These are phyloP conservation scores for Gymnoscopelus braueri DNA, from an alignment of 2,797 vertebrate species.

Conservation along the genomic window DNA sequence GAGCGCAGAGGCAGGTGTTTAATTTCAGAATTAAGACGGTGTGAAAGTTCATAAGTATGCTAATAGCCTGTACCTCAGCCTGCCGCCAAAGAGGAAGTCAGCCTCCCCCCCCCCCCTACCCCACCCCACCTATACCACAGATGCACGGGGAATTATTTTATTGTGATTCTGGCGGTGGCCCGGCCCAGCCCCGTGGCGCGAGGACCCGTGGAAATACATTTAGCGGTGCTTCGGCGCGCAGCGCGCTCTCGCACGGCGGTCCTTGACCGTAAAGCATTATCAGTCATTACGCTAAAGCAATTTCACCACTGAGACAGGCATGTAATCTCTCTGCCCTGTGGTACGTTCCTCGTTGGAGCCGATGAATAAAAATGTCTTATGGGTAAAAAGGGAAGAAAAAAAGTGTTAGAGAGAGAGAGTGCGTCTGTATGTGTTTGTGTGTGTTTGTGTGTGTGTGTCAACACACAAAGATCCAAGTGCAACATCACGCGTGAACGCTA, in stretches of 20 bases:
- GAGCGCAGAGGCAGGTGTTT: conserved; percentile 76
- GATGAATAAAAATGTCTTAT: conserved; percentile 3
- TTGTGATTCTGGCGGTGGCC: conserved; percentile 25
- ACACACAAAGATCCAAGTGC: conserved; percentile 9
- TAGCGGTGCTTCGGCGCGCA: conserved; percentile 26
- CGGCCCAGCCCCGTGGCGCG: not conserved
- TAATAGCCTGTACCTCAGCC: conserved; percentile 63
- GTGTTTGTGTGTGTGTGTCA: not conserved
- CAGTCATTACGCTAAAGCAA: conserved; percentile 22
- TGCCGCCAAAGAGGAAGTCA: conserved; percentile 48
- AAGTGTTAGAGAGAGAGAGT: not conserved
- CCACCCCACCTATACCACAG: conserved; percentile 48
- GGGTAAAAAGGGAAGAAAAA: not conserved
- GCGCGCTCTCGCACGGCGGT: not conserved
- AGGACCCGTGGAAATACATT: conserved; percentile 28
- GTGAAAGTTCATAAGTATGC: conserved; percentile 80
- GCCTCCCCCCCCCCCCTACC: conserved; percentile 1
- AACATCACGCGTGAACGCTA: conserved; percentile 2
- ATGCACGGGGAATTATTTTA: conserved; percentile 31
- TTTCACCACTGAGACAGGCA: conserved; percentile 20
- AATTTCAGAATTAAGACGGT: conserved; percentile 79
- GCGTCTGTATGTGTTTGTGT: too few relatives aligned
- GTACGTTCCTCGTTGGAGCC: conserved; percentile 9
- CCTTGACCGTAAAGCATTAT: conserved; percentile 37
- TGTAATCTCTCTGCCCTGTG: conserved; percentile 23